These are phyloP conservation scores for Pararge aegeria DNA, from an alignment of 1,140 invertebrate genomes.

Conservation along the genomic window DNA sequence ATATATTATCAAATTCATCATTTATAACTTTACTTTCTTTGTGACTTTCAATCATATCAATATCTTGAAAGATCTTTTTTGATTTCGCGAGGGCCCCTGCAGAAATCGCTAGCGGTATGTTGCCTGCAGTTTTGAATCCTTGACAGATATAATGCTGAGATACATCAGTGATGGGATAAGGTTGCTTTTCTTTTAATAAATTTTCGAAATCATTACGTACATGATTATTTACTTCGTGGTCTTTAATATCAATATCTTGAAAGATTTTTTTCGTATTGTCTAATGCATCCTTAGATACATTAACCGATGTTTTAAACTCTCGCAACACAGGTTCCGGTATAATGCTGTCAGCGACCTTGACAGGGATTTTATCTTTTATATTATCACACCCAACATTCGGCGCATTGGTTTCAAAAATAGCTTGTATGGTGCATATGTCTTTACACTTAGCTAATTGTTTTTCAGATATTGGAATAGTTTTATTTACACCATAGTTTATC, in stretches of 20 bases:
- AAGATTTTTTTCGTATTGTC: slow-evolving; percentile 45
- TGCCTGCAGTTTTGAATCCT: slow-evolving; percentile 48
- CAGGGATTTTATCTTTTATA: no score
- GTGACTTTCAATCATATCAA: not conserved
- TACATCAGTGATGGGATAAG: not conserved
- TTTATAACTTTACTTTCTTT: not conserved
- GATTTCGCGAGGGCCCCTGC: slow-evolving; percentile 46
- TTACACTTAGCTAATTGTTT: slow-evolving; percentile 43
- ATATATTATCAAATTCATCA: not conserved
- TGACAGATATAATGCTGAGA: not conserved
- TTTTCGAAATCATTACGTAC: no score
- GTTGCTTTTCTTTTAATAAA: not conserved
- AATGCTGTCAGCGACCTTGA: no score
- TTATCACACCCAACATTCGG: no score
- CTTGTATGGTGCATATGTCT: no score
- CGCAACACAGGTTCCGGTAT: no score
- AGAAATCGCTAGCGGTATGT: slow-evolving; percentile 46
- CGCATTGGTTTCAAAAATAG: no score
- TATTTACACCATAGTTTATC: slow-evolving; percentile 25
- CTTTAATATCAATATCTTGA: slow-evolving; percentile 34
- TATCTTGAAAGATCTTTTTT: slow-evolving; percentile 11
- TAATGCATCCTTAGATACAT: no score
- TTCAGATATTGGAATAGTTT: slow-evolving; percentile 44
- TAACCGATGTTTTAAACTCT: no score
- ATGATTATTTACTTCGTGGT: not conserved